Conservation (phyloP, 2,888 invertebrate genomes). For the Pterostichus niger region DNA sequence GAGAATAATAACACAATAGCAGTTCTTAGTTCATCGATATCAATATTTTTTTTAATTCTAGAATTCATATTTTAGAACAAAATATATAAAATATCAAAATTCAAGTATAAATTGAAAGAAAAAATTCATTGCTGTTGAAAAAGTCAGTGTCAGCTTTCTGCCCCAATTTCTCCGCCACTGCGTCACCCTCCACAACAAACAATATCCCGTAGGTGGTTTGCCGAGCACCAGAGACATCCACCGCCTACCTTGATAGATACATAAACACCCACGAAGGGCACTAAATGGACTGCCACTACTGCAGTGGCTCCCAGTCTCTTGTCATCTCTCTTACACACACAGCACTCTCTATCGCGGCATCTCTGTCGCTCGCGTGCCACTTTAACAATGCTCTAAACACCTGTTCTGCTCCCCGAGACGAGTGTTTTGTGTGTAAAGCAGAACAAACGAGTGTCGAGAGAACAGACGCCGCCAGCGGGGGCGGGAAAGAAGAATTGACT, state of each 20-base stretch:
- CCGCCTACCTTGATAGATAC: constrained; percentile 70
- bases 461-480: constrained; percentile 2
- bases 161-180: not conserved
- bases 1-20: too few species aligned
- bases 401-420: constrained; percentile 60
- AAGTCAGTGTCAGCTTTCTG: too few species aligned
- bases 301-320: constrained; percentile 3
- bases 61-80: too few species aligned
- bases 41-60: too few species aligned
- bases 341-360: not conserved
- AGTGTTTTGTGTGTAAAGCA: constrained; percentile 64
- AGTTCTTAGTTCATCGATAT: too few species aligned
- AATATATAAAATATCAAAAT: too few species aligned
- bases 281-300: constrained; percentile 71
- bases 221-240: constrained; percentile 16
- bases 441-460: constrained; percentile 55
- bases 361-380: constrained; percentile 16
- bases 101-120: too few species aligned
- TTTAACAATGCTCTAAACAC: constrained; percentile 66
- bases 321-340: constrained; percentile 16
- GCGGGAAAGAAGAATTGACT: not conserved
- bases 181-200: constrained; percentile 11
- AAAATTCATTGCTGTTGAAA: too few species aligned
- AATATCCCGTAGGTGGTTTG: constrained; percentile 57
- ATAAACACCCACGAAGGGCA: constrained; percentile 72